These are phyloP conservation scores for Oophaga pumilio DNA, from an alignment of 2,113 vertebrate genomes.

Conservation along the genomic window DNA sequence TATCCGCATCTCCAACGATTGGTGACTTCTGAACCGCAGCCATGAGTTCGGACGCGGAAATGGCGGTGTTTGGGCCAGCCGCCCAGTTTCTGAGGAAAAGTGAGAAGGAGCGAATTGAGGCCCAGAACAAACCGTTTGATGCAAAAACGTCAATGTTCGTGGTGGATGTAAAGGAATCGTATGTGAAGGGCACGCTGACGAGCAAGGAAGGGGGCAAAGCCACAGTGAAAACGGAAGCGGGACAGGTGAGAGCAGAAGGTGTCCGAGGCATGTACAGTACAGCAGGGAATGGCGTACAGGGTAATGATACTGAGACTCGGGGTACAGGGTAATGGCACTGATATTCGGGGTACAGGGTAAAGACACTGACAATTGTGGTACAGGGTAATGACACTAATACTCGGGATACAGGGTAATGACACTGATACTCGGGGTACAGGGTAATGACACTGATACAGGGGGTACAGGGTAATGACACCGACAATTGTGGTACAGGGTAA, in stretches of 20 bases:
- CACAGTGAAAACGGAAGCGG: constrained; percentile 79
- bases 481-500: too few species aligned
- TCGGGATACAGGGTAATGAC: too few species aligned
- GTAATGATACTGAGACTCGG: too few species aligned
- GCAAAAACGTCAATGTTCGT: constrained; percentile 85
- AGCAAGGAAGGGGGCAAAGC: constrained; percentile 83
- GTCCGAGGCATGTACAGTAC: too few species aligned
- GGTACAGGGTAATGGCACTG: too few species aligned
- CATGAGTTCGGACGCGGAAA: constrained; percentile 78
- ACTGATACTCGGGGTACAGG: too few species aligned
- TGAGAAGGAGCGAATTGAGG: constrained; percentile 77
- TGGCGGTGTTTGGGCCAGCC: constrained; percentile 73
- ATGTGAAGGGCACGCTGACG: constrained; percentile 82
- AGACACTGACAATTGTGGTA: too few species aligned
- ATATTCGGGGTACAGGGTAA: too few species aligned
- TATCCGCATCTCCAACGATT: neutral
- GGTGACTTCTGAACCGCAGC: constrained; percentile 61
- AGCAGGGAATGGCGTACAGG: too few species aligned
- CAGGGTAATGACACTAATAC: too few species aligned
- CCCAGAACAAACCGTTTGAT: constrained; percentile 81
- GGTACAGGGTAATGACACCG: too few species aligned
- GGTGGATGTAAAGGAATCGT: constrained; percentile 77
- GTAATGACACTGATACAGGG: too few species aligned
- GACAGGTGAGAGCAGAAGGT: constrained; percentile 67
- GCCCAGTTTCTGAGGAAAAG: constrained; percentile 76